Evolutionary conservation across 1,140 invertebrate genomes (phyloP), one percentile per base, ranked within the genome.

Genomic region (Drosophila kepulauana): DNA sequence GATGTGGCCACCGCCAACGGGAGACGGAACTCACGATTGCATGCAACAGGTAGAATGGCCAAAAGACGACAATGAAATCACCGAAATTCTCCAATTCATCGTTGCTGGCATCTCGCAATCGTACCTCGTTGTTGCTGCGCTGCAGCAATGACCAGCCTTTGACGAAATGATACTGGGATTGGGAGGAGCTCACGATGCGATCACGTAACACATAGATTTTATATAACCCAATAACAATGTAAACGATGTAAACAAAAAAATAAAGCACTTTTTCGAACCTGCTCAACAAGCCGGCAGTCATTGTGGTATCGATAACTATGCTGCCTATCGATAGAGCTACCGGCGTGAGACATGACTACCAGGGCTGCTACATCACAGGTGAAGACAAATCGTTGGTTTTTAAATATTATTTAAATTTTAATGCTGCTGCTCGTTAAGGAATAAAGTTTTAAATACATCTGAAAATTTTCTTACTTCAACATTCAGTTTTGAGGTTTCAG

Each of bases 1-100:
- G 52, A 0, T 35, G 33, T 0, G 48, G 62, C 49, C 61, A 64
- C 33, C 74, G 65, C 54, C 75, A 58, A 13, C 65, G 65, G 0
- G 65, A 43, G 11, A 74, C 1, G 2, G 58, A 69, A 5, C 71
- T 69, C 3, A 86, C 75, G 13, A 67, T 2, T 4, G 74, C 75
- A 63, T 92, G 91, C 30, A 91, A 62, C n/a, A 91, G 3, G 58
- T 89, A 92, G 57, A 77, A 91, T 0, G 72, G 72, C 90, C 90
- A 91, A 10, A 78, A 89, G 2, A 33, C 68, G 5, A 16, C 35
- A 2, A 92, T 76, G n/a, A 91, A 92, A 45, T 81, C 79, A 13
- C 64, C 80, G 6, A 92, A 92, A 41, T 91, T 82, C 30, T 92
- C 87, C 28, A 91, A 58, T 56, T 92, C 91, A 15, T 92, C 87